Percentiles rank a stretch among this genome's conserved stretches.
Evolutionary conservation across 2,113 vertebrate genomes (phyloP).

Genomic region (Hippolais icterina): DNA sequence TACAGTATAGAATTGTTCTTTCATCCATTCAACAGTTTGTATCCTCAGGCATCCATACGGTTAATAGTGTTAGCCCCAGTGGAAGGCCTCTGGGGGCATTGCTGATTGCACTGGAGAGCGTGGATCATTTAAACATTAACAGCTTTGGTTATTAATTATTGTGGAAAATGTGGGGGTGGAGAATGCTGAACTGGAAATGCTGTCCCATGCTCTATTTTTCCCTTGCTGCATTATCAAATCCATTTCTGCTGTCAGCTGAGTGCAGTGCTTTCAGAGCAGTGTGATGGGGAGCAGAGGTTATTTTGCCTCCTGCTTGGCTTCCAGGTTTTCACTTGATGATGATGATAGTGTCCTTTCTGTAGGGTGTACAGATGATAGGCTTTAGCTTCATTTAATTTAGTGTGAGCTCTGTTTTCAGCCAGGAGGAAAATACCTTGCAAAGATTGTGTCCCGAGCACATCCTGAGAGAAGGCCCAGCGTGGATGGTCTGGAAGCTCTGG

Average conservation of each 20-base stretch:
- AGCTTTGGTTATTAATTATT: conserved; percentile 55
- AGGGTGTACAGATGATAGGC: background rate
- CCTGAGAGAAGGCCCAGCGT: background rate
- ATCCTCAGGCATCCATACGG: conserved; percentile 4
- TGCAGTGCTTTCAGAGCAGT: background rate
- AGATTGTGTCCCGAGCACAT: background rate
- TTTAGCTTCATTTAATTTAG: background rate
- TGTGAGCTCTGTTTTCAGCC: background rate
- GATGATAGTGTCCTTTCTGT: background rate
- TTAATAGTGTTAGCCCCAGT: background rate
- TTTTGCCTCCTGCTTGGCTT: background rate
- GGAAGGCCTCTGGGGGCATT: background rate
- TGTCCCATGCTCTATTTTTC: background rate
- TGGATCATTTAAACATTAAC: conserved; percentile 47
- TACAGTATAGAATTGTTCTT: background rate
- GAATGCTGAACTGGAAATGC: background rate
- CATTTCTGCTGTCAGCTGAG: background rate
- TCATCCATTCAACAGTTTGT: background rate
- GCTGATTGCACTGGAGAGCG: background rate
- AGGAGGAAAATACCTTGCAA: background rate
- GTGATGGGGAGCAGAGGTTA: background rate
- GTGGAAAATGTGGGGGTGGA: conserved; percentile 2
- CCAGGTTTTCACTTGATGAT: background rate
- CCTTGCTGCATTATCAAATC: background rate
- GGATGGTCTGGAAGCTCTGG: background rate